phyloP scores from a whole-genome alignment of 2,113 vertebrate genomes.

The Toxotes chatareus region DNA sequence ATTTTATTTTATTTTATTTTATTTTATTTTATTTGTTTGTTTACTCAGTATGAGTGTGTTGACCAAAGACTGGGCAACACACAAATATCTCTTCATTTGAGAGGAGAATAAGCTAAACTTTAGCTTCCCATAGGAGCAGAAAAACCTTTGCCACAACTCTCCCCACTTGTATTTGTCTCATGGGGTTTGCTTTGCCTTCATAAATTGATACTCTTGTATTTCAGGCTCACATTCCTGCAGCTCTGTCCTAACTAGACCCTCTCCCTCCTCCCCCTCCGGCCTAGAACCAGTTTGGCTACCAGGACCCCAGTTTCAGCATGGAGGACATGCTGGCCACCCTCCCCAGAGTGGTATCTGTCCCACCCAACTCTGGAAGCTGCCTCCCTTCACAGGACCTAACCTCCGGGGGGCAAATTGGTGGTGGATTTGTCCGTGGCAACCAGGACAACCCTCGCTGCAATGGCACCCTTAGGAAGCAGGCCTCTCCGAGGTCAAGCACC shows the following conservation, averaged over 20 bases:
- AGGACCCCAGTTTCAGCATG: slow-evolving; percentile 88
- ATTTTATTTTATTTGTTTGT: not conserved
- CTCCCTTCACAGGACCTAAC: slow-evolving; percentile 84
- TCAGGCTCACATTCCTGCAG: not conserved
- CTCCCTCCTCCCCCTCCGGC: slow-evolving; percentile 27
- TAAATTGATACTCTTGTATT: not conserved
- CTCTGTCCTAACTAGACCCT: not conserved
- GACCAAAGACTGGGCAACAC: not conserved
- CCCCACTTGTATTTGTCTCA: not conserved
- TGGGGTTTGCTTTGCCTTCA: not conserved
- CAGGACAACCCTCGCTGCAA: slow-evolving; percentile 92
- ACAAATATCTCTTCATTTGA: not conserved
- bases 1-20: not conserved
- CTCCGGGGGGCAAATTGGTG: slow-evolving; percentile 81
- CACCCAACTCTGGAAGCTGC: slow-evolving; percentile 77
- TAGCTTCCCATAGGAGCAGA: not conserved
- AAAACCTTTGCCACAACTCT: not conserved
- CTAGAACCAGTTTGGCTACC: slow-evolving; percentile 94
- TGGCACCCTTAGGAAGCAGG: slow-evolving; percentile 92
- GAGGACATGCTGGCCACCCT: slow-evolving; percentile 87
- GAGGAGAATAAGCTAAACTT: not conserved
- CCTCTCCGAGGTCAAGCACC: slow-evolving; percentile 80
- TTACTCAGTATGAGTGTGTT: not conserved
- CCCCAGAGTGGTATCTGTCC: slow-evolving; percentile 80
- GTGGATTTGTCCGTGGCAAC: slow-evolving; percentile 60